A percentile compares a stretch with the other conserved stretches of the same genome.
These are phyloP conservation scores for Nasonia giraulti DNA, from an alignment of 1,140 invertebrate species.

Conservation along the genomic window DNA sequence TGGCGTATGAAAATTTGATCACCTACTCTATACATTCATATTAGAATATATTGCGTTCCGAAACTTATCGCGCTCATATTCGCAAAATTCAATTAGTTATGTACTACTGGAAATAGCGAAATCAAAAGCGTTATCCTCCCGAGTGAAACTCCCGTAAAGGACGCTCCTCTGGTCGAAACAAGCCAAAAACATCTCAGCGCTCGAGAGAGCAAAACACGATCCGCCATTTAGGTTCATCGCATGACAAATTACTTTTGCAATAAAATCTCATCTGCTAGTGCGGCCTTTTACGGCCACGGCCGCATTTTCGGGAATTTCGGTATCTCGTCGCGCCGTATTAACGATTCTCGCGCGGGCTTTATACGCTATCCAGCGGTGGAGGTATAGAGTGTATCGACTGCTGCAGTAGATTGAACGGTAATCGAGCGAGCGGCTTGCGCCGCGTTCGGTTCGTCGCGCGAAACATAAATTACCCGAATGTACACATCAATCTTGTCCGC, in stretches of 20 bases:
- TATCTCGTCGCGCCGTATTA: background rate
- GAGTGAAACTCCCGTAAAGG: too few species aligned
- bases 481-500: slow-evolving; percentile 21
- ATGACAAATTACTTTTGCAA: slow-evolving; percentile 32
- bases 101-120: too few species aligned
- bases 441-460: background rate
- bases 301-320: background rate
- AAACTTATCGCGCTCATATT: background rate
- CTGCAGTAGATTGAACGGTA: background rate
- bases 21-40: background rate
- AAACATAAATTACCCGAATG: slow-evolving; percentile 35
- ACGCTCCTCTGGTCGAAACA: background rate
- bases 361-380: background rate
- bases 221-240: background rate
- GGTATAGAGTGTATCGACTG: background rate
- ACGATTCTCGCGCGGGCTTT: background rate
- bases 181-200: background rate
- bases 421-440: slow-evolving; percentile 24
- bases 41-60: background rate
- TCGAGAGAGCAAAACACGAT: background rate
- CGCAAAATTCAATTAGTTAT: too few species aligned
- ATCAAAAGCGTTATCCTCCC: too few species aligned
- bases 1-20: background rate
- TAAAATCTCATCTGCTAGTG: slow-evolving; percentile 21
- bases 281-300: background rate